Conservation (phyloP, 2,113 vertebrate species). For the Salvelinus namaycush region DNA sequence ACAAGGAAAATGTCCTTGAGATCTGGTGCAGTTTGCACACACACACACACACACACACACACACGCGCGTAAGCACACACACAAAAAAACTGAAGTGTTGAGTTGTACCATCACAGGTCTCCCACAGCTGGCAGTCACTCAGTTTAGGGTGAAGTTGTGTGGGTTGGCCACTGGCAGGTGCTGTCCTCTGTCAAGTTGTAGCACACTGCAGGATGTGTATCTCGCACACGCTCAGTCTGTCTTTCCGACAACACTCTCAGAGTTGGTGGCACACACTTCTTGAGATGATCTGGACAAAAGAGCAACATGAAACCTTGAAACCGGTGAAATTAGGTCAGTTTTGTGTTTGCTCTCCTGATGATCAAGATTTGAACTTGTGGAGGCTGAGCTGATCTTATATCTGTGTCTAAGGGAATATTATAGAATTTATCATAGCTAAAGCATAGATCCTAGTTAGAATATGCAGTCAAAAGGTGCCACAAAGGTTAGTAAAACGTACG, state of each 20-base stretch:
- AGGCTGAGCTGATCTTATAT: no score
- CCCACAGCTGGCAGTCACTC: no score
- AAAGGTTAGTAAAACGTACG: constrained; percentile 65
- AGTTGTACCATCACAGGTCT: no score
- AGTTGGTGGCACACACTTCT: constrained; percentile 69
- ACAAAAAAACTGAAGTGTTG: no score
- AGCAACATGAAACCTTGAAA: background rate
- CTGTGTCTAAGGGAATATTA: background rate
- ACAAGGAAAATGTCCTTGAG: background rate
- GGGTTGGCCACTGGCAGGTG: constrained; percentile 7
- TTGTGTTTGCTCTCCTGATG: no score
- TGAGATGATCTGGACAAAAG: constrained; percentile 77
- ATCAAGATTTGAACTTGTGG: no score
- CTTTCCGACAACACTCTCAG: constrained; percentile 48
- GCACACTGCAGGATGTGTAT: constrained; percentile 75
- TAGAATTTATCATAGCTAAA: background rate
- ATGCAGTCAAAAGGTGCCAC: background rate
- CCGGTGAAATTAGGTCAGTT: no score
- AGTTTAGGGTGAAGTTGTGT: no score
- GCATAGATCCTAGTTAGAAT: background rate
- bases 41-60: background rate
- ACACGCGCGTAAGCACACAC: no score
- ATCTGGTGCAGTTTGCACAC: background rate
- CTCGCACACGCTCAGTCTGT: constrained; percentile 79
- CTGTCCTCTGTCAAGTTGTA: constrained; percentile 54